Evolutionary conservation across 2,888 invertebrate species (phyloP), one percentile per base, ranked within the genome.

Genomic region (Drosophila mimica): DNA sequence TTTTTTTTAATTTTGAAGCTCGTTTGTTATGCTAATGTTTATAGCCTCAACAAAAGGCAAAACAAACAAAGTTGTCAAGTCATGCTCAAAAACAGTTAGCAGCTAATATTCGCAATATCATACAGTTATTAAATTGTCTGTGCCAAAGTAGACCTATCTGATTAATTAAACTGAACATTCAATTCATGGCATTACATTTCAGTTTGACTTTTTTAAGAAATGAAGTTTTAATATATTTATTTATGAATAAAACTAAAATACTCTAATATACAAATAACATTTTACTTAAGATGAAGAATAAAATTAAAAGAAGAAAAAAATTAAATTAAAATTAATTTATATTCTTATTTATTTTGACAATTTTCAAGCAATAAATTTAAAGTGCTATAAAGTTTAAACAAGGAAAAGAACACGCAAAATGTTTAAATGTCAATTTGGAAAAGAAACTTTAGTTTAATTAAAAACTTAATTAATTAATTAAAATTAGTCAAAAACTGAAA

Each of bases 21-120:
- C 1, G 38, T 56, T 56, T 56, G 38, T 38, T 56, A 56, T 38
- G 56, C 56, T 38, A 13, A 56, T 38, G 13, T 7, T 38, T n/a
- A 17, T 13, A 28, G 15, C 38, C 36, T n/a, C 40, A n/a, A n/a
- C 51, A n/a, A n/a, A 43, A 28, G 17, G n/a, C 52, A 5, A n/a
- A n/a, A n/a, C n/a, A n/a, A n/a, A 8, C 17, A 17, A 54, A 9
- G 17, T 5, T 56, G 36, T 38, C 28, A 48, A 66, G 33, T 53
- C 48, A 53, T 52, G 6, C 34, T 15, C 25, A 15, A 46, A 25
- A 4, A 4, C 46, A 46, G 25, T 25, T 25, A 25, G 15, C 46
- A 25, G 20, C 15, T 25, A n/a, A n/a, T n/a, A 25, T 25, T 46
- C 8, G 25, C 46, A 15, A 25, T 25, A 15, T 46, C 15, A 15